Base-by-base conservation (phyloP, 2,113 vertebrate species). In the Chaetura pelagica region DNA sequence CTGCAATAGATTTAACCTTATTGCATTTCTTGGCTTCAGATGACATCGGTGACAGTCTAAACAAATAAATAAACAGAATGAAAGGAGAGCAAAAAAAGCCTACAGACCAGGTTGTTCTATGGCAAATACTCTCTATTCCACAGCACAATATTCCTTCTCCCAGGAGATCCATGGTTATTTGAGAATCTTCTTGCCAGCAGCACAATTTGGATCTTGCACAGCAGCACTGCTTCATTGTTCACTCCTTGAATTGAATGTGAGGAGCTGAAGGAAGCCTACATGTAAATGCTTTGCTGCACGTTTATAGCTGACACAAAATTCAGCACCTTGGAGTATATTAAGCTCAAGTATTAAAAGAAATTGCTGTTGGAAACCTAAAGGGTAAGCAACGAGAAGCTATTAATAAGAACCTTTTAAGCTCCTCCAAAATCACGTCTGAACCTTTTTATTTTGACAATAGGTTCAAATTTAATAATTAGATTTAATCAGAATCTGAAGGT, bases 181-280 rank as follows among this genome's bases (percentile, higher is more conserved):
- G 91, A 96, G 89, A 97, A 93, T 94, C 94, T 92, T 96, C 77
- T 95, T 96, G 96, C 96, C 93, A 93, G 94, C 88, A 98, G 94
- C 95, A 93, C 58, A 85, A 89, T 96, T 87, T 95, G 79, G 93
- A 95, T 84, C 84, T 97, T 90, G 72, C 85, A 84, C 57, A 79
- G 74, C 81, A 96, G 84, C 9, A 2, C 88, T 82, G 77, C 86
- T 90, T 92, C 88, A 84, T 96, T 95, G 72, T 97, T 97, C 94
- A 59, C 62, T 92, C 69, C 92, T 94, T 94, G 91, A 87, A 78
- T 80, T 69, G 74, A 90, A 81, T 51, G 64, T 84, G 89, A 74
- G 76, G 85, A 88, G 46, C 57, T 89, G 68, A 71, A 69, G 58
- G 82, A 92, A 97, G 57, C 69, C 88, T 79, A 19, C 63, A 83